Evolutionary conservation across 2,797 vertebrate genomes (phyloP).

Genomic region (Myotis findleyi): DNA sequence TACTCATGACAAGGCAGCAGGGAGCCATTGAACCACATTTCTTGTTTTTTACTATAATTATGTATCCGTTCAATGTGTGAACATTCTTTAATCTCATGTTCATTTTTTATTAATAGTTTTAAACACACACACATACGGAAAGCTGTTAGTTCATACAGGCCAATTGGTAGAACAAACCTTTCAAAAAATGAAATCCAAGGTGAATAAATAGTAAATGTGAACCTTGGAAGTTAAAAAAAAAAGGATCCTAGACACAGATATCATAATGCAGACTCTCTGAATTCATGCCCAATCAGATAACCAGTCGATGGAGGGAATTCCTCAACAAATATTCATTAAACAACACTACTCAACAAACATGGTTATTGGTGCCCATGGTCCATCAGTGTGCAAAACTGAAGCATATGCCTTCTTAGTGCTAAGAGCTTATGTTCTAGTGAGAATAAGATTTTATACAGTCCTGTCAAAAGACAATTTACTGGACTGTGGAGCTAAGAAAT

Average conservation of each 20-base stretch:
- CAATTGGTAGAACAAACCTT: neutral
- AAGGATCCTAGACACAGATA: neutral
- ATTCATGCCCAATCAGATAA: neutral
- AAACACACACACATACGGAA: neutral
- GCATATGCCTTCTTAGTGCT: neutral
- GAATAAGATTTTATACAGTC: neutral
- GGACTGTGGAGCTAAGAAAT: neutral
- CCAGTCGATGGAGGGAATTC: neutral
- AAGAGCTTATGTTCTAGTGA: neutral
- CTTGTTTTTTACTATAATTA: neutral
- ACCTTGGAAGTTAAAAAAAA: neutral
- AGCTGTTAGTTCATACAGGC: neutral
- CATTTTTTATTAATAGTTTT: neutral
- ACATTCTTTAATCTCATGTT: neutral
- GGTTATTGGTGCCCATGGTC: neutral
- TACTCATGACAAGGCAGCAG: neutral
- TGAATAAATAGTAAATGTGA: neutral
- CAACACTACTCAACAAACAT: neutral
- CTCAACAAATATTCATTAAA: neutral
- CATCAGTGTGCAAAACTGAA: neutral
- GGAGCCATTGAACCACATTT: neutral
- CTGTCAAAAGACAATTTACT: neutral
- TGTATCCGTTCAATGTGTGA: neutral
- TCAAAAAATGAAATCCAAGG: neutral
- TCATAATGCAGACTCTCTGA: neutral